phyloP scores from a whole-genome alignment of 2,113 vertebrate genomes.

The Tragelaphus scriptus region DNA sequence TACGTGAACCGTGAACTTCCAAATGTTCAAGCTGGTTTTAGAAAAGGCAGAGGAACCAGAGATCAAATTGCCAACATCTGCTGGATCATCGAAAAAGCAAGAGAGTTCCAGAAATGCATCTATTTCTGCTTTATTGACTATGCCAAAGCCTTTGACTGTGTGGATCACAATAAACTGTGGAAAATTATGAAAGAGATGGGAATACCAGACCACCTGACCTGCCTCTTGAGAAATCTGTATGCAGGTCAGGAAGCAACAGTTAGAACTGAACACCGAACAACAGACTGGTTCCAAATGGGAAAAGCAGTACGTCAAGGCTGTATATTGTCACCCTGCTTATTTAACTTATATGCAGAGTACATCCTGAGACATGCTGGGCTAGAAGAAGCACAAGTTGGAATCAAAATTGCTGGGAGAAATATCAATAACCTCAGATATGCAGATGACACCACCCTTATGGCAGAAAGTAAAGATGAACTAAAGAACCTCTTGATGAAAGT shows the following conservation, averaged over 20 bases:
- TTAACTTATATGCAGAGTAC: neutral
- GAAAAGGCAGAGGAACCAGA: neutral
- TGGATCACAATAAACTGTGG: neutral
- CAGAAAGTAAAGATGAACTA: neutral
- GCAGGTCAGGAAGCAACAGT: neutral
- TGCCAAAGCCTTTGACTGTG: neutral
- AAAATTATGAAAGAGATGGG: neutral
- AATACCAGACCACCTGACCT: neutral
- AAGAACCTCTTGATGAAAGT: neutral
- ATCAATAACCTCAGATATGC: neutral
- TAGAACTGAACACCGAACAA: neutral
- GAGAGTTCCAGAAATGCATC: accelerated
- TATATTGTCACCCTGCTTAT: neutral
- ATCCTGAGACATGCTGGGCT: neutral
- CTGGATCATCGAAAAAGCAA: neutral
- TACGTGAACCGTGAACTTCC: neutral
- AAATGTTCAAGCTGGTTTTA: neutral
- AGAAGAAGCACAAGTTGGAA: neutral
- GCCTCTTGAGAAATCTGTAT: neutral
- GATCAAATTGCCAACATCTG: neutral
- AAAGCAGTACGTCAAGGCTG: neutral
- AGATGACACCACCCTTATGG: neutral
- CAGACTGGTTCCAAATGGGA: neutral
- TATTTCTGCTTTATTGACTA: neutral
- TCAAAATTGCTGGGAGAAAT: neutral